Evolutionary conservation across 2,888 invertebrate genomes (phyloP), one percentile per base, ranked within the genome.

Genomic region (Heteromurus nitidus): DNA sequence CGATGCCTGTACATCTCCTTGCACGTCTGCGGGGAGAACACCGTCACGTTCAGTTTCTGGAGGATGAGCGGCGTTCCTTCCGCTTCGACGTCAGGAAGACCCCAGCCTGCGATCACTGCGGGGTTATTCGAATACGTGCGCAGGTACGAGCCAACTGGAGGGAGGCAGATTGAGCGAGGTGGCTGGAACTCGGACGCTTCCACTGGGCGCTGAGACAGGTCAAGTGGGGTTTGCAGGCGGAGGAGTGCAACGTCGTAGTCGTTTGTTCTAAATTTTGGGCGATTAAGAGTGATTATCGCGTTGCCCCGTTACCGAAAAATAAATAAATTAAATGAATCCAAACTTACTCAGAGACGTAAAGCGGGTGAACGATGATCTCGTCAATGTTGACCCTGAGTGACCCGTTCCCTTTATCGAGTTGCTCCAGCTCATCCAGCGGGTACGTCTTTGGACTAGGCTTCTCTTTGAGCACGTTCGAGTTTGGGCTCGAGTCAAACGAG

Each of bases 331-430:
- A n/a, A n/a, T n/a, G n/a, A n/a, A n/a, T n/a, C n/a, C n/a, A n/a
- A n/a, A n/a, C 5, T 58, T 58, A 24, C 26, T 58, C 26, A 7
- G 84, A 69, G 0, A 86, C 82, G 75, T 87, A 86, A 9, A 87
- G 81, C 0, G 86, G 86, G 58, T 86, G 87, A 20, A 87, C 75
- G 16, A 87, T 81, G 20, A 87, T 80, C 72, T 86, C 85, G 3
- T 85, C 87, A 9, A 85, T 47, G 31, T 75, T 74, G 11, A 47
- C 60, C 11, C 87, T 55, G 2, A 70, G 9, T 0, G 83, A 80
- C 0, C 80, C 80, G 22, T 87, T 85, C 13, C 72, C 77, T 1
- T 22, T 31, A 42, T 87, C 87, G 20, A 87, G 22, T 53, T 60
- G 22, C 0, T 70, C 31, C 5, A 87, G 73, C 18, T 58, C 58